Evolutionary conservation across 2,888 invertebrate species (phyloP).

Genomic region (Crossocerus cetratus): DNA sequence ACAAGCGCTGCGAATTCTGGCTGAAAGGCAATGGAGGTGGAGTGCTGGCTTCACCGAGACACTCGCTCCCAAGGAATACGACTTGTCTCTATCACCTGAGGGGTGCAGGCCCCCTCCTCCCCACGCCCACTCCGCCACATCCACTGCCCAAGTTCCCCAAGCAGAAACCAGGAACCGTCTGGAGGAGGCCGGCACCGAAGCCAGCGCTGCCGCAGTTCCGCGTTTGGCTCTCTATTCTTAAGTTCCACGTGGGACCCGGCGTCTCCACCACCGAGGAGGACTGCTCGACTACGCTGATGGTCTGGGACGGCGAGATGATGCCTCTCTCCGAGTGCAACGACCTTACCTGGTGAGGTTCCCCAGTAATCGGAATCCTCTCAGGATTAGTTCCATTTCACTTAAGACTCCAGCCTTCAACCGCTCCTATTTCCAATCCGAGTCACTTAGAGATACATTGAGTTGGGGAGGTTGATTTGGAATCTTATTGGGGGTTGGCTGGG

Average conservation of each 20-base stretch:
- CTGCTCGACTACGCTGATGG: conserved; percentile 89
- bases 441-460: too few species aligned
- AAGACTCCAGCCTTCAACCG: too few species aligned
- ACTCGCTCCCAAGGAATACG: conserved; percentile 91
- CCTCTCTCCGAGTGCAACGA: conserved; percentile 89
- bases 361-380: not conserved
- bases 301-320: conserved; percentile 86
- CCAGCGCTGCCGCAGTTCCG: conserved; percentile 83
- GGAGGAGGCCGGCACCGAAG: conserved; percentile 79
- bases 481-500: too few species aligned
- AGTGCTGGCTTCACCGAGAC: conserved; percentile 89
- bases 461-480: not conserved
- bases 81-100: conserved; percentile 92
- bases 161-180: conserved; percentile 74
- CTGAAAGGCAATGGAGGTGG: conserved; percentile 88
- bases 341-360: conserved; percentile 84
- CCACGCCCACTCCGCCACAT: conserved; percentile 78
- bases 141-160: conserved; percentile 75
- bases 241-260: conserved; percentile 88
- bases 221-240: conserved; percentile 91
- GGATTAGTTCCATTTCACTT: too few species aligned
- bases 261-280: conserved; percentile 84
- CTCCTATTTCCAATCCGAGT: too few species aligned
- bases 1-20: conserved; percentile 93
- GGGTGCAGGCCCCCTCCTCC: conserved; percentile 79